Percentiles rank a stretch among this genome's conserved stretches.
These are phyloP conservation scores for Hirtodrosophila histrioides DNA, from an alignment of 2,888 invertebrate species.

Conservation along the genomic window DNA sequence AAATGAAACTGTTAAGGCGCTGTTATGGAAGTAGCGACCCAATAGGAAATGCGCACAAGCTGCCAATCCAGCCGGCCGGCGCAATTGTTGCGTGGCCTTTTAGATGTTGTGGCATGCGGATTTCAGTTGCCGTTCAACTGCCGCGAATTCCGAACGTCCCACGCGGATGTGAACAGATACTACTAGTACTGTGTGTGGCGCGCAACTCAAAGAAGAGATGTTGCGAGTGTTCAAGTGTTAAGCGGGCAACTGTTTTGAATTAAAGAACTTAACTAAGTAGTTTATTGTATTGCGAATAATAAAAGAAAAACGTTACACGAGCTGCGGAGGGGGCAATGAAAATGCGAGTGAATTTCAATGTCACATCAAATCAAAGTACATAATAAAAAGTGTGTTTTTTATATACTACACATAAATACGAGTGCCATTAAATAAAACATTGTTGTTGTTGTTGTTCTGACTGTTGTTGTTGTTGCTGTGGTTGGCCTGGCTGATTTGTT, in stretches of 20 bases:
- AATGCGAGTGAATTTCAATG: conserved; percentile 16
- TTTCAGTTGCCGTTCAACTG: conserved; percentile 73
- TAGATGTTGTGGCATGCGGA: conserved; percentile 60
- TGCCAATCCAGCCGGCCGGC: conserved; percentile 44
- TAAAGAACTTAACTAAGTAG: neutral
- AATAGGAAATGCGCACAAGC: conserved; percentile 32
- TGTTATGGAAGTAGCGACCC: conserved; percentile 40
- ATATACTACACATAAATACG: conserved; percentile 10
- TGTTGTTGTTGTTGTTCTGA: neutral
- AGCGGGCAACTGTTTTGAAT: neutral
- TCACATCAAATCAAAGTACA: conserved; percentile 18
- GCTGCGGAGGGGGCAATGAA: no score
- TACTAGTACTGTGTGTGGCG: conserved; percentile 26
- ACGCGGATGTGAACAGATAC: conserved; percentile 34
- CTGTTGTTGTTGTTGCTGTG: neutral
- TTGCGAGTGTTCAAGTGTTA: conserved; percentile 7
- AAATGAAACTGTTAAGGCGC: conserved; percentile 15
- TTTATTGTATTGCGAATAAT: neutral
- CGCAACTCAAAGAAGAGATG: conserved; percentile 31
- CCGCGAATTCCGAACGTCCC: conserved; percentile 66
- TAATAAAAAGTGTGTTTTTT: conserved; percentile 16
- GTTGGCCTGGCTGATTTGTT: conserved; percentile 35
- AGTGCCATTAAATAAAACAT: conserved; percentile 15
- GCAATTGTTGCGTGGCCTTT: conserved; percentile 60
- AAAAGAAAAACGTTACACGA: no score